A percentile compares a stretch with the other conserved stretches of the same genome.
phyloP scores from a whole-genome alignment of 2,888 invertebrate genomes.

The Osedax fenrisi region DNA sequence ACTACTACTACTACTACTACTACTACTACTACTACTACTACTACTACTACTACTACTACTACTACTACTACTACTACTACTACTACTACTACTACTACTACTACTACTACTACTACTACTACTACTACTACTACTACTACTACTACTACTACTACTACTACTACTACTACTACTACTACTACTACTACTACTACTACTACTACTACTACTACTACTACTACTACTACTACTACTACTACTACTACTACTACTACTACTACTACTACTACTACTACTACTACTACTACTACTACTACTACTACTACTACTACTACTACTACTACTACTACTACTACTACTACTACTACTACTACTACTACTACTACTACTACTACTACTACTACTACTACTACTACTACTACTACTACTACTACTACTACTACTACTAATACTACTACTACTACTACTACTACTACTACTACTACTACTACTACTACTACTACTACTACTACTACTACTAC shows the following conservation, averaged over 20 bases:
- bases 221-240: neutral
- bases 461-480: constrained; percentile 7
- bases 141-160: neutral
- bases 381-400: too few relatives aligned
- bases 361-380: too few relatives aligned
- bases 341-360: neutral
- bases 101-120: neutral
- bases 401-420: too few relatives aligned
- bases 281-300: too few relatives aligned
- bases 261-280: neutral
- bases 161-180: constrained; percentile 1
- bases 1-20: neutral
- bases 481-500: constrained; percentile 3
- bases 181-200: neutral
- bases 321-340: constrained; percentile 8
- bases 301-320: neutral
- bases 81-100: neutral
- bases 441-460: neutral
- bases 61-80: constrained; percentile 2
- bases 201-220: neutral
- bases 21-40: constrained; percentile 7
- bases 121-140: neutral
- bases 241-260: neutral
- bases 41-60: constrained; percentile 3
- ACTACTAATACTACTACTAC: too few relatives aligned